Conservation (phyloP, 2,113 vertebrate species). For the Petrocephalus microphthalmus region DNA sequence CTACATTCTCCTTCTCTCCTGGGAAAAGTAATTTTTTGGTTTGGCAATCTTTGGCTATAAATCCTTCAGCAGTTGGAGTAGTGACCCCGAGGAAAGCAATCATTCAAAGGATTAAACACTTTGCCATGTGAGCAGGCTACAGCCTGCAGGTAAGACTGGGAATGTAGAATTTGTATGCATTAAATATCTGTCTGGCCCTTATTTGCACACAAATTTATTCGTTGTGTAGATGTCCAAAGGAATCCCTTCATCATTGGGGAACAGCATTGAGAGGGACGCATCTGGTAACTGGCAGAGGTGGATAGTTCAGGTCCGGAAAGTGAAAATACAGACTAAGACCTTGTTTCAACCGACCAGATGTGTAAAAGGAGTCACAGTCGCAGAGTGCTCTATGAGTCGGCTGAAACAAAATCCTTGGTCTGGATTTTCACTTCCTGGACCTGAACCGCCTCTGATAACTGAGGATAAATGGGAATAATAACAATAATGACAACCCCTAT, state of each 20-base stretch:
- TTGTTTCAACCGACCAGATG: background rate
- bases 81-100: background rate
- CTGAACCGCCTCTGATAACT: background rate
- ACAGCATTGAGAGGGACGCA: background rate
- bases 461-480: background rate
- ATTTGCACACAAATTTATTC: background rate
- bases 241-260: background rate
- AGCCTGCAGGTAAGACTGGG: background rate
- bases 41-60: background rate
- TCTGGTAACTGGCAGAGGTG: background rate
- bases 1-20: background rate
- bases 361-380: background rate
- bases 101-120: background rate
- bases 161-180: background rate
- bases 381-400: background rate
- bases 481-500: background rate
- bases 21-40: constrained; percentile 6
- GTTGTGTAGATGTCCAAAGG: background rate
- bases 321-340: background rate
- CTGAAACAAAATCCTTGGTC: background rate
- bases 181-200: background rate
- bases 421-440: background rate
- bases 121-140: background rate
- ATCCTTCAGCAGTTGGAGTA: background rate
- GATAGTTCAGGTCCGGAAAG: background rate